Evolutionary conservation across 1,140 invertebrate genomes (phyloP), one percentile per base, ranked within the genome.

Genomic region (Sitobion miscanthi): DNA sequence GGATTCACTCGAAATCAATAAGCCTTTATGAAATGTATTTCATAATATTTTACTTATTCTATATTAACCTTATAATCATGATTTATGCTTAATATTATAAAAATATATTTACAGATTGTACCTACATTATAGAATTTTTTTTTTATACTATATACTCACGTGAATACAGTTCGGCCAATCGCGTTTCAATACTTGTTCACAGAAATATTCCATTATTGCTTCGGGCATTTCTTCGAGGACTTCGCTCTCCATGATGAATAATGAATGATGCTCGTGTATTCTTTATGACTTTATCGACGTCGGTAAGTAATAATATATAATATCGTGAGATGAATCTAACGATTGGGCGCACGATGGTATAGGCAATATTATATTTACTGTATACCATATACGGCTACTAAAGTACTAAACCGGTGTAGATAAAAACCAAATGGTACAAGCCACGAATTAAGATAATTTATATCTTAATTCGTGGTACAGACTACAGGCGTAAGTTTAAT

Each of bases 131-230:
- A 69, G n/a, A 25, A 57, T 57, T 8, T 47, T 47, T n/a, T n/a
- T 47, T 47, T 47, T 47, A n/a, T 62, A 69, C n/a, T n/a, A n/a
- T 83, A 89, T 57, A 89, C 94, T 94, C 92, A 94, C 94, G 90
- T 94, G 94, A 21, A 94, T 94, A 20, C 90, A 91, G 52, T 94
- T 90, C 4, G 94, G 94, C 94, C 94, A 94, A 52, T 94, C 94
- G 42, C 88, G 83, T 91, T 94, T 94, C 38, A 94, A 87, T 30
- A 94, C 91, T 93, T 86, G 23, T 93, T 94, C 94, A 38, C 94
- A 94, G 35, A 94, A 94, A 57, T 52, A 69, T 88, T 94, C 93
- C 49, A 87, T 90, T 8, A 57, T 38, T 11, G 92, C 82, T 23
- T 86, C 54, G 6, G 93, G 90, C 57, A 94, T 94, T 77, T 94